phyloP scores from a whole-genome alignment of 1,140 invertebrate genomes.

The Campoletis sonorensis region DNA sequence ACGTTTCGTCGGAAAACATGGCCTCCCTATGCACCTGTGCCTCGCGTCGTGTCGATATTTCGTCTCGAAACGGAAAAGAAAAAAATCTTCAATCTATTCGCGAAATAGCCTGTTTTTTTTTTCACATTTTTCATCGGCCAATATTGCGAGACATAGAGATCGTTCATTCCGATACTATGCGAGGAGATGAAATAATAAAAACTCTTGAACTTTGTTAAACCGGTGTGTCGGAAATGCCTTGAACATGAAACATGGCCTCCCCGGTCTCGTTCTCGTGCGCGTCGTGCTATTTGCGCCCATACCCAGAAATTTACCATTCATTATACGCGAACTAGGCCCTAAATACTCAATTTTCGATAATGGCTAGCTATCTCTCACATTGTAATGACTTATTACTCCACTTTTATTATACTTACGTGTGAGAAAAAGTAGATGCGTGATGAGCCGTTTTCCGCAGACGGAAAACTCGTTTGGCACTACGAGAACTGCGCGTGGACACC shows the following conservation, averaged over 20 bases:
- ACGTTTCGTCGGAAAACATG: slow-evolving; percentile 3
- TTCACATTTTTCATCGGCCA: neutral
- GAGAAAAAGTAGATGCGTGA: slow-evolving; percentile 14
- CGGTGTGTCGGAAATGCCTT: slow-evolving; percentile 4
- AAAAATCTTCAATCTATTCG: slow-evolving; percentile 10
- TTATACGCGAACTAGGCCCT: neutral
- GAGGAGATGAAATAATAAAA: neutral
- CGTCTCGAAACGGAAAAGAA: slow-evolving; percentile 1
- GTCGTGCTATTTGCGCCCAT: neutral
- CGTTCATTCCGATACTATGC: too few relatives aligned
- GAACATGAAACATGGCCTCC: slow-evolving; percentile 13
- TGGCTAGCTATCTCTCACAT: too few relatives aligned
- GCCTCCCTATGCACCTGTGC: slow-evolving; percentile 15
- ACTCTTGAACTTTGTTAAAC: neutral
- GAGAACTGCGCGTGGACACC: slow-evolving; percentile 23
- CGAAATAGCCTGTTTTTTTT: neutral
- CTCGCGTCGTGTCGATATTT: slow-evolving; percentile 8
- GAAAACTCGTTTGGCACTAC: slow-evolving; percentile 24
- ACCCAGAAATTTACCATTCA: neutral
- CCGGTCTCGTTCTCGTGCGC: neutral
- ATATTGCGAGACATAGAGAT: neutral
- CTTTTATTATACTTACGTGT: slow-evolving; percentile 16
- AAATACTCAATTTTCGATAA: too few relatives aligned
- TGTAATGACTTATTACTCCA: neutral
- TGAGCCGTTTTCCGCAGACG: slow-evolving; percentile 3